Evolutionary conservation across 2,888 invertebrate species (phyloP).

Genomic region (Embidobia sp.): DNA sequence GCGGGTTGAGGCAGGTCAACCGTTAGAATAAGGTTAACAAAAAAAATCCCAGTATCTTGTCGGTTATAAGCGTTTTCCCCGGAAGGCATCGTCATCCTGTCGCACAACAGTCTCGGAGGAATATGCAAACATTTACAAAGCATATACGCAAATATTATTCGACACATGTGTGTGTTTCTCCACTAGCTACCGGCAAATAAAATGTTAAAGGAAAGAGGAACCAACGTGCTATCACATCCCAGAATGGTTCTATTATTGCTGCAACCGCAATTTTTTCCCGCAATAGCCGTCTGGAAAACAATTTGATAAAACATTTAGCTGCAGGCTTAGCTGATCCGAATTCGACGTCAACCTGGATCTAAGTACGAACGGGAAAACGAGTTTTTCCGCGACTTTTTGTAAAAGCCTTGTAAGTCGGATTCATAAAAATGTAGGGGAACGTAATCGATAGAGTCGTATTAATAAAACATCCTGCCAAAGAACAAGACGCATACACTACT

Average conservation of each 20-base stretch:
- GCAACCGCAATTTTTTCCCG: conserved; percentile 42
- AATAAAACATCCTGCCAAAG: not conserved
- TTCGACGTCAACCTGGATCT: conserved; percentile 24
- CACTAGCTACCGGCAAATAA: conserved; percentile 44
- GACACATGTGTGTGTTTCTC: conserved; percentile 16
- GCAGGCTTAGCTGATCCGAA: conserved; percentile 20
- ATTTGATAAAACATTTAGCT: conserved; percentile 45
- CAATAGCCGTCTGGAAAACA: conserved; percentile 36
- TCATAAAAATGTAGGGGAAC: not conserved
- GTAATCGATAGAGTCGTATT: not conserved
- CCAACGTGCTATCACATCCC: conserved; percentile 35
- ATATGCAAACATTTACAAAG: conserved; percentile 43
- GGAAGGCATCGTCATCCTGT: conserved; percentile 32
- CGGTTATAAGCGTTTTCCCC: conserved; percentile 27
- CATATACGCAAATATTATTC: conserved; percentile 13
- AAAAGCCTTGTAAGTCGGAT: not conserved
- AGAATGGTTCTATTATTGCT: conserved; percentile 44
- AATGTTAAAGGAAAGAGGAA: conserved; percentile 39
- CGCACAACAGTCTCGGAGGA: conserved; percentile 27
- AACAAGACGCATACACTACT: too few species aligned
- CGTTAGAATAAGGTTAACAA: conserved; percentile 42
- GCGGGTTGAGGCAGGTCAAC: conserved; percentile 1
- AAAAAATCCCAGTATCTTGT: conserved; percentile 32
- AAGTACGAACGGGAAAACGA: conserved; percentile 18
- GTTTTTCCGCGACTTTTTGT: conserved; percentile 15